Evolutionary conservation across 1,140 invertebrate species (phyloP).

Genomic region (Melanaphis sacchari): DNA sequence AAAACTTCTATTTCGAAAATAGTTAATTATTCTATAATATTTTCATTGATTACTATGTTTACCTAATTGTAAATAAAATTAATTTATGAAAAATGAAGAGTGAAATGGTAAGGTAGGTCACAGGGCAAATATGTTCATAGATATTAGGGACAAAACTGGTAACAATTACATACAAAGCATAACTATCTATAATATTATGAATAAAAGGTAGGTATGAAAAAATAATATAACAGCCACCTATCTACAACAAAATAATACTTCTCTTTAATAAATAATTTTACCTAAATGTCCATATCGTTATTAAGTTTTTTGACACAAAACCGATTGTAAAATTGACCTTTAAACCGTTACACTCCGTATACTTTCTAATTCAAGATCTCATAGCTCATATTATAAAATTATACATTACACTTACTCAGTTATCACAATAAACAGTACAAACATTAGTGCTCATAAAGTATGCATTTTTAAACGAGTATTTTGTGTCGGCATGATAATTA

Average conservation of each 20-base stretch:
- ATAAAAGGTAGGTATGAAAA: neutral
- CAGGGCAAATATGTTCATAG: neutral
- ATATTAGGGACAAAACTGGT: neutral
- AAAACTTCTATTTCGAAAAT: neutral
- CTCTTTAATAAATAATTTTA: slow-evolving; percentile 5
- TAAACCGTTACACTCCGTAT: slow-evolving; percentile 29
- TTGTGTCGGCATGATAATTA: neutral
- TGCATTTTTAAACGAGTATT: slow-evolving; percentile 22
- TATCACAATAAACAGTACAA: neutral
- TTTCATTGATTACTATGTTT: neutral
- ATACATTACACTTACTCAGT: neutral
- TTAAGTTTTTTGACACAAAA: slow-evolving; percentile 29
- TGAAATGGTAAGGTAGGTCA: neutral
- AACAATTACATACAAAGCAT: neutral
- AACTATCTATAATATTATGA: neutral
- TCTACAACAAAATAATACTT: neutral
- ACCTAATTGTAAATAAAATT: neutral
- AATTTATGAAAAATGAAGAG: neutral
- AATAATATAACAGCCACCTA: neutral
- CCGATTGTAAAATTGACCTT: slow-evolving; percentile 22
- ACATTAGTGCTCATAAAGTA: slow-evolving; percentile 29
- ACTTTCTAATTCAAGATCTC: slow-evolving; percentile 37
- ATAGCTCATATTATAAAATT: neutral
- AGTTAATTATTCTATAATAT: neutral
- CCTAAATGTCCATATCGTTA: neutral